Conservation (phyloP, 2,888 invertebrate species). For the Coenonympha arcania region DNA sequence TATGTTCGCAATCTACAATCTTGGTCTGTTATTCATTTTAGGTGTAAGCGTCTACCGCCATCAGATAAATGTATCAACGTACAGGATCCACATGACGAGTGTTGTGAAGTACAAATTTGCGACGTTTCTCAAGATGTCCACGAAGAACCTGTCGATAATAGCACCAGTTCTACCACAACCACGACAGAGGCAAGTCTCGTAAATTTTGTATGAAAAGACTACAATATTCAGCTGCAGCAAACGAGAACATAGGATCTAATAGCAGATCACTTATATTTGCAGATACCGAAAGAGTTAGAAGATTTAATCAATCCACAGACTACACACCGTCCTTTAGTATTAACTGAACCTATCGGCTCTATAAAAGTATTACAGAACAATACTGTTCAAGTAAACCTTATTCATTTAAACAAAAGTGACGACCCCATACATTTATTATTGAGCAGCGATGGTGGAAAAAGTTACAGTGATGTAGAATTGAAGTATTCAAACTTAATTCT, state of each 20-base stretch:
- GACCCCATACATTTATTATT: conserved; percentile 60
- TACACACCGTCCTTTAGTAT: conserved; percentile 44
- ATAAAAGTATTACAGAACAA: conserved; percentile 66
- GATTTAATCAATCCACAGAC: conserved; percentile 35
- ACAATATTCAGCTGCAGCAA: background rate
- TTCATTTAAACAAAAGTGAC: conserved; percentile 51
- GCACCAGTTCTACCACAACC: conserved; percentile 36
- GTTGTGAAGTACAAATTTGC: conserved; percentile 89
- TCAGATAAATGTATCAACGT: conserved; percentile 86
- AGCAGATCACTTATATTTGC: conserved; percentile 5
- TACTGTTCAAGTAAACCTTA: conserved; percentile 63
- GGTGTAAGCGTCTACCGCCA: conserved; percentile 74
- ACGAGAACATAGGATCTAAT: conserved; percentile 1
- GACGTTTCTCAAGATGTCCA: conserved; percentile 87
- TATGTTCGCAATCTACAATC: background rate
- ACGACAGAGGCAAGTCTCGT: conserved; percentile 26
- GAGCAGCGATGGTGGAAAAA: conserved; percentile 57
- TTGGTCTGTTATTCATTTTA: conserved; percentile 33
- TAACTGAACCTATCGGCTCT: conserved; percentile 62
- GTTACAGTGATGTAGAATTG: conserved; percentile 55
- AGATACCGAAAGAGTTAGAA: conserved; percentile 35
- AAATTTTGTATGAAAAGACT: background rate
- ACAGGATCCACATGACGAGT: conserved; percentile 85
- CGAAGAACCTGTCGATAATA: conserved; percentile 68
- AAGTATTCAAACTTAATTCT: conserved; percentile 58